These are phyloP conservation scores for Odontamblyopus rebecca DNA, from an alignment of 2,797 vertebrate species.

Conservation along the genomic window DNA sequence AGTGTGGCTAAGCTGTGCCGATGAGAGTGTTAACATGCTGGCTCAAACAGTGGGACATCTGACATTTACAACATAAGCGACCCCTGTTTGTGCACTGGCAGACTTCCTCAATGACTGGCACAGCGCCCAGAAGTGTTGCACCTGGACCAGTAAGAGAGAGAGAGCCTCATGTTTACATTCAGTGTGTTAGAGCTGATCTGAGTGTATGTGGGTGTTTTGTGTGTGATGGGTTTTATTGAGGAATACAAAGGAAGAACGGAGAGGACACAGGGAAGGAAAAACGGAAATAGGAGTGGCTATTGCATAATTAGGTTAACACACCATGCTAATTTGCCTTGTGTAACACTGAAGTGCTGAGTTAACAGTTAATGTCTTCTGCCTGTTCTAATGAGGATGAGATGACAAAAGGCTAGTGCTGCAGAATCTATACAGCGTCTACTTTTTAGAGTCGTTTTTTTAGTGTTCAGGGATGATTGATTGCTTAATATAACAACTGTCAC, in stretches of 20 bases:
- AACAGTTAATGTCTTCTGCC: constrained; percentile 7
- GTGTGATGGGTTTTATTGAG: constrained; percentile 27
- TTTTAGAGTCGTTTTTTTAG: neutral
- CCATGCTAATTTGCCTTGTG: constrained; percentile 16
- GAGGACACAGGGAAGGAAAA: constrained; percentile 13
- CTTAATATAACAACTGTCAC: neutral
- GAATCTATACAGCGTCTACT: neutral
- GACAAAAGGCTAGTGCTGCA: constrained; percentile 5
- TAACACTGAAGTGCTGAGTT: constrained; percentile 31
- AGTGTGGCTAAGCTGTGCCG: constrained; percentile 51
- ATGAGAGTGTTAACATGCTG: constrained; percentile 54
- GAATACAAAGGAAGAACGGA: constrained; percentile 16
- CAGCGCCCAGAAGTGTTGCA: constrained; percentile 53
- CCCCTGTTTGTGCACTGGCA: constrained; percentile 61
- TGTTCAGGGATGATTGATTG: neutral
- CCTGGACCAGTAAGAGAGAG: constrained; percentile 41
- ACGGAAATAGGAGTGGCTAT: constrained; percentile 18
- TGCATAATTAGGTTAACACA: constrained; percentile 45
- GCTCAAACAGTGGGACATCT: constrained; percentile 61
- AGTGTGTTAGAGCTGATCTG: constrained; percentile 6
- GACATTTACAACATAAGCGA: constrained; percentile 69
- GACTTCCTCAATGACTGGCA: constrained; percentile 49
- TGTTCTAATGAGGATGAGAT: constrained; percentile 10
- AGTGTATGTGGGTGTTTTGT: constrained; percentile 19
- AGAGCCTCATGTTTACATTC: constrained; percentile 4